Conservation (phyloP, 2,888 invertebrate species). For the Trichopria drosophilae region DNA sequence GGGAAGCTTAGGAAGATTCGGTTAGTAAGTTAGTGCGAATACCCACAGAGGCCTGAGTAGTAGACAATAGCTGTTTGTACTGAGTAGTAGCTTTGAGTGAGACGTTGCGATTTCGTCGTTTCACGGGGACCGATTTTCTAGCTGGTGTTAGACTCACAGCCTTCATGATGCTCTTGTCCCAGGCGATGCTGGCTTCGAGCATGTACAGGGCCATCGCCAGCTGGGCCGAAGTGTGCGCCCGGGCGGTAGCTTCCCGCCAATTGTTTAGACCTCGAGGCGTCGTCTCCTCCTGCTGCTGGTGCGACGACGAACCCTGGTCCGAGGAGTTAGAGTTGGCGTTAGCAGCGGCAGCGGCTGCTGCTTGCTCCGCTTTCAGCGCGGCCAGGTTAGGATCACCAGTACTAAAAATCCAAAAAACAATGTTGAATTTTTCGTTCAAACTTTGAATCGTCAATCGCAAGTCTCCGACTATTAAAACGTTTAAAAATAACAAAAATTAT, state of each 20-base stretch:
- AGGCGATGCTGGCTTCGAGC: constrained; percentile 89
- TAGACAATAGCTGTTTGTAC: constrained; percentile 57
- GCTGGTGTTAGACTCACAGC: constrained; percentile 76
- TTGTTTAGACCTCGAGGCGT: constrained; percentile 77
- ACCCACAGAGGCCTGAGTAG: constrained; percentile 57
- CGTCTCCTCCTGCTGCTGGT: constrained; percentile 60
- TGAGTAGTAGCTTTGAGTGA: constrained; percentile 57
- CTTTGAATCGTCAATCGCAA: too few relatives aligned
- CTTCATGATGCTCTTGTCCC: constrained; percentile 99
- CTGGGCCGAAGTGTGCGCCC: constrained; percentile 86
- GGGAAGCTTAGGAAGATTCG: constrained; percentile 41
- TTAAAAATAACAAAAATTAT: too few relatives aligned
- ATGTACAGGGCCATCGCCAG: constrained; percentile 87
- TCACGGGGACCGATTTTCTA: constrained; percentile 56
- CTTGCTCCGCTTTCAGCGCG: constrained; percentile 61
- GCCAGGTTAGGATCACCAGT: constrained; percentile 69
- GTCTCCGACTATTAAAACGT: too few relatives aligned
- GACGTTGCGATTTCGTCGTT: constrained; percentile 57
- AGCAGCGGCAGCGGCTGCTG: constrained; percentile 55
- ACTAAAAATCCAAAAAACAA: too few relatives aligned
- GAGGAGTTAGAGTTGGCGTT: constrained; percentile 49
- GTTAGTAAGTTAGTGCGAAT: constrained; percentile 57
- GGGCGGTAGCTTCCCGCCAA: constrained; percentile 88
- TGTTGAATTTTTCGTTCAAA: too few relatives aligned
- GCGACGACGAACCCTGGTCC: constrained; percentile 53